Percentiles rank a stretch among this genome's conserved stretches.
phyloP scores from a whole-genome alignment of 1,140 invertebrate genomes.

The Neuroterus valhalla region DNA sequence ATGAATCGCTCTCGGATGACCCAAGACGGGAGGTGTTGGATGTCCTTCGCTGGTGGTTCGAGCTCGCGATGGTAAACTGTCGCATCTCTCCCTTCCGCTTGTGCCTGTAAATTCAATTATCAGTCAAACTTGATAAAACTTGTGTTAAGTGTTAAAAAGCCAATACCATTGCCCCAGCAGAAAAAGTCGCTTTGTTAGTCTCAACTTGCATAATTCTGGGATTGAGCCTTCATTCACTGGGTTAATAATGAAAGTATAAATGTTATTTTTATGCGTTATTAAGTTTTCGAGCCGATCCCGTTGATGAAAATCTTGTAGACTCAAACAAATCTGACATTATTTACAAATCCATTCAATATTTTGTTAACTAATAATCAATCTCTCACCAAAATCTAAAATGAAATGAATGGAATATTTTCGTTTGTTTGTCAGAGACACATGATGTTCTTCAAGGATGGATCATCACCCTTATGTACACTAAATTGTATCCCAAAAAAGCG shows the following conservation, averaged over 20 bases:
- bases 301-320: neutral
- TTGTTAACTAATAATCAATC: too few species aligned
- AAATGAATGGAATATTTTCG: too few species aligned
- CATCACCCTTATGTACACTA: neutral
- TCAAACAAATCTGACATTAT: too few species aligned
- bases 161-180: slow-evolving; percentile 65
- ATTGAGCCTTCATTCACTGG: slow-evolving; percentile 5
- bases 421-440: neutral
- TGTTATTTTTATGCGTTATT: neutral
- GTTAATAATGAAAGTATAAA: neutral
- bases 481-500: neutral
- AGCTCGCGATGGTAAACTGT: slow-evolving; percentile 84
- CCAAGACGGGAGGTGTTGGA: slow-evolving; percentile 58
- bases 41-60: slow-evolving; percentile 79
- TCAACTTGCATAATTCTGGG: slow-evolving; percentile 8
- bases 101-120: slow-evolving; percentile 38
- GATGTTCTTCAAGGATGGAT: neutral
- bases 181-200: slow-evolving; percentile 1
- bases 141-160: slow-evolving; percentile 47
- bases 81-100: slow-evolving; percentile 81
- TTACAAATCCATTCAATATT: too few species aligned
- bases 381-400: too few species aligned
- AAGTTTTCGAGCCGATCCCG: neutral
- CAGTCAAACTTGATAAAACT: slow-evolving; percentile 32
- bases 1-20: slow-evolving; percentile 67